Evolutionary conservation across 2,113 vertebrate species (phyloP).

Genomic region (Chunga burmeisteri): DNA sequence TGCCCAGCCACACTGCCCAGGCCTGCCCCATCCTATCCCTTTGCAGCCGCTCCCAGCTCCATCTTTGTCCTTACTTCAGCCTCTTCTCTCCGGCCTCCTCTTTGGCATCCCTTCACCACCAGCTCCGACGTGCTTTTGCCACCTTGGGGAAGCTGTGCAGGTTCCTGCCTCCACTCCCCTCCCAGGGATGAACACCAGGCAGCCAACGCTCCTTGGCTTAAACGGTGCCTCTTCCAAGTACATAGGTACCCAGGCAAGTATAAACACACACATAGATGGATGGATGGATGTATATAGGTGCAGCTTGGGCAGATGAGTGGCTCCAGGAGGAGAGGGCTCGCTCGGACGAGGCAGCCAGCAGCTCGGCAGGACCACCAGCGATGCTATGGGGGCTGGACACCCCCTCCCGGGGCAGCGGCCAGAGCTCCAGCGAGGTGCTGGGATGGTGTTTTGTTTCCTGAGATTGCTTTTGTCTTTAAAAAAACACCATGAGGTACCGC

Average conservation of each 20-base stretch:
- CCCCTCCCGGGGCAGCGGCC: rapidly evolving
- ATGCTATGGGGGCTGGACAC: not conserved
- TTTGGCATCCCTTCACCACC: not conserved
- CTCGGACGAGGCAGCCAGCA: not conserved
- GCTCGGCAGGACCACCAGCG: not conserved
- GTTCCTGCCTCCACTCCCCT: not conserved
- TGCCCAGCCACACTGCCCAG: rapidly evolving
- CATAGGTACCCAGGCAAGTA: not conserved
- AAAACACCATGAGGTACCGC: not conserved
- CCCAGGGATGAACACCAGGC: not conserved
- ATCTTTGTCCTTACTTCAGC: not conserved
- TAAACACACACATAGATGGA: not conserved
- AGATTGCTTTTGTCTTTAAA: constrained; percentile 33
- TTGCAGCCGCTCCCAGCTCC: not conserved
- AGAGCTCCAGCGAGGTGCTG: rapidly evolving
- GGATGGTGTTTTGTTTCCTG: constrained; percentile 20
- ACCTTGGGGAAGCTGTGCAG: not conserved
- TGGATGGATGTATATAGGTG: not conserved
- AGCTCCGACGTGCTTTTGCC: not conserved
- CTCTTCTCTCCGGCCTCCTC: not conserved
- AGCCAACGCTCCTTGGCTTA: rapidly evolving
- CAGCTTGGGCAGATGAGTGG: not conserved
- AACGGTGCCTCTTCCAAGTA: not conserved
- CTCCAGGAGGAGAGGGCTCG: not conserved
- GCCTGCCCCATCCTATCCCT: not conserved